phyloP scores from a whole-genome alignment of 1,140 invertebrate genomes.

The Monomorium pharaonis region DNA sequence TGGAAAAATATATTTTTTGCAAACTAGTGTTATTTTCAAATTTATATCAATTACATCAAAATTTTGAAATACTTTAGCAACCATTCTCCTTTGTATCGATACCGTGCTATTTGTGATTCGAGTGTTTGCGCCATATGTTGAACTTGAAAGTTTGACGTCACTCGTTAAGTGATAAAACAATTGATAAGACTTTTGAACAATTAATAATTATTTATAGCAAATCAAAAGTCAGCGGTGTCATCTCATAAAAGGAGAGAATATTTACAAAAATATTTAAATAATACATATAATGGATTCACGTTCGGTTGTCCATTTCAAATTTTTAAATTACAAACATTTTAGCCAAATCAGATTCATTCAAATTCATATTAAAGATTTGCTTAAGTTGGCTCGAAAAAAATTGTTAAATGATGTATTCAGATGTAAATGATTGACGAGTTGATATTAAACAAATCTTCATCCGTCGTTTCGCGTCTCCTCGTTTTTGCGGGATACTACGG shows the following conservation, averaged over 20 bases:
- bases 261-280: neutral
- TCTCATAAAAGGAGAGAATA: neutral
- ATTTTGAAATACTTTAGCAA: no score
- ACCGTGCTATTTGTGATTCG: neutral
- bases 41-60: no score
- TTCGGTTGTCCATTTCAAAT: neutral
- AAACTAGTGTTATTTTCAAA: no score
- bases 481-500: constrained; percentile 41
- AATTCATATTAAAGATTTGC: neutral
- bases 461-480: neutral
- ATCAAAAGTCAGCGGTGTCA: neutral
- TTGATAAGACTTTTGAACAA: neutral
- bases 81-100: no score
- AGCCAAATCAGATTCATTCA: neutral
- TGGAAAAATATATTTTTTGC: no score
- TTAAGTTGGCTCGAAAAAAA: neutral
- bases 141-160: neutral
- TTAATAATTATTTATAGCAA: neutral
- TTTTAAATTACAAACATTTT: neutral
- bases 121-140: neutral
- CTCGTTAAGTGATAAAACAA: neutral
- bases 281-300: neutral
- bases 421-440: neutral
- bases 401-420: neutral
- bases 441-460: constrained; percentile 1